These are phyloP conservation scores for Drosophila barbarae DNA, from an alignment of 2,888 invertebrate species.

Conservation along the genomic window DNA sequence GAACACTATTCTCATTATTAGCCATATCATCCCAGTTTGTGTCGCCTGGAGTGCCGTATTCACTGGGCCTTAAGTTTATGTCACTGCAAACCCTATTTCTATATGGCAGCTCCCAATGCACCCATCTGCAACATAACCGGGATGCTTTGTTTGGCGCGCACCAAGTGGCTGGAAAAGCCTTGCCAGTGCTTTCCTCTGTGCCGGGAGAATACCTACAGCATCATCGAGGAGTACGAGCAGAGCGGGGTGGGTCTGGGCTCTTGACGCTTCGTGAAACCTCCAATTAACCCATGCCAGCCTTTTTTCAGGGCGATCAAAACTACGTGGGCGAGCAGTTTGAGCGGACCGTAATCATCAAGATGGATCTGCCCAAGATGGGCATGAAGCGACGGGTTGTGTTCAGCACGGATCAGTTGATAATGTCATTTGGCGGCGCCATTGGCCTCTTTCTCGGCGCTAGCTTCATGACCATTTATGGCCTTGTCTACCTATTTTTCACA, in stretches of 20 bases:
- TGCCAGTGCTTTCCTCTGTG: slow-evolving; percentile 74
- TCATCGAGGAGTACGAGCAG: slow-evolving; percentile 53
- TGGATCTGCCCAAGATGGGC: slow-evolving; percentile 72
- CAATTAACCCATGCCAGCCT: not conserved
- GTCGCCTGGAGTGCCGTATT: slow-evolving; percentile 77
- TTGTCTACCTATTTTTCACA: slow-evolving; percentile 55
- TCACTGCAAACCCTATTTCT: slow-evolving; percentile 77
- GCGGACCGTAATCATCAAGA: slow-evolving; percentile 60
- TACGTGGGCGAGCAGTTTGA: slow-evolving; percentile 59
- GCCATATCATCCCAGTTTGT: slow-evolving; percentile 74
- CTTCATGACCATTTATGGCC: slow-evolving; percentile 73
- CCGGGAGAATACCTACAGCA: slow-evolving; percentile 59
- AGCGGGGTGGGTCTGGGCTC: slow-evolving; percentile 60
- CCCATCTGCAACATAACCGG: slow-evolving; percentile 69
- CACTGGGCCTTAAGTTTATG: slow-evolving; percentile 70
- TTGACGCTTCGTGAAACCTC: not conserved
- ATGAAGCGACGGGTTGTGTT: slow-evolving; percentile 75
- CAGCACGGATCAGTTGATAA: slow-evolving; percentile 76
- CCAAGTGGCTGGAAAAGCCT: slow-evolving; percentile 63
- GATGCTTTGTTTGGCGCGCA: slow-evolving; percentile 69
- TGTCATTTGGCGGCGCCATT: slow-evolving; percentile 78
- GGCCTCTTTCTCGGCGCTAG: slow-evolving; percentile 79
- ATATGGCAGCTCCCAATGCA: slow-evolving; percentile 60
- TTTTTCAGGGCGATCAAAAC: slow-evolving; percentile 43
- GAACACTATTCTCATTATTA: slow-evolving; percentile 18